These are phyloP conservation scores for Helicoverpa armigera DNA, from an alignment of 1,140 invertebrate genomes.

Conservation along the genomic window DNA sequence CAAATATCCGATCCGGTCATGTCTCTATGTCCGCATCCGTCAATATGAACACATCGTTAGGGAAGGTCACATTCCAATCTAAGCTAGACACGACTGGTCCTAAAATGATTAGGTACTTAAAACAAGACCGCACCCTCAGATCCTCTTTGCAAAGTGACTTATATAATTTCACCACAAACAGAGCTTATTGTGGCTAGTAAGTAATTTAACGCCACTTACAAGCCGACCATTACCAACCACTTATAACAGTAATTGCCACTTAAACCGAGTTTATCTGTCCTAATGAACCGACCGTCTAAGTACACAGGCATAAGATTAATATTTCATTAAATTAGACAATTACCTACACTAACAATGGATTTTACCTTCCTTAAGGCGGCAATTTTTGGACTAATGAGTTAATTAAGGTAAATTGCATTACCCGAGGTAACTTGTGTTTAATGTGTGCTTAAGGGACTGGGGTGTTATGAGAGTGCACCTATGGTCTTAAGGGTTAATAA, in stretches of 20 bases:
- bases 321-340: constrained; percentile 51
- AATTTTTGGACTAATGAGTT: constrained; percentile 52
- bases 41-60: too few relatives aligned
- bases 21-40: too few relatives aligned
- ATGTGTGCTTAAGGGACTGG: constrained; percentile 33
- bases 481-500: constrained; percentile 38
- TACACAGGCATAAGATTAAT: constrained; percentile 40
- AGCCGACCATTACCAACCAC: neutral
- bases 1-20: too few relatives aligned
- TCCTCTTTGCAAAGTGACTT: too few relatives aligned
- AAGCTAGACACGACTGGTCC: too few relatives aligned
- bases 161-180: too few relatives aligned
- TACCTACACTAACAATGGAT: constrained; percentile 44
- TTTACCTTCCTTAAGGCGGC: constrained; percentile 5
- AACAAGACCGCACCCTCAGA: too few relatives aligned
- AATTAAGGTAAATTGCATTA: constrained; percentile 50
- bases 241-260: constrained; percentile 10
- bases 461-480: constrained; percentile 42
- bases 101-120: too few relatives aligned
- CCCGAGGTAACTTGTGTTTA: constrained; percentile 36
- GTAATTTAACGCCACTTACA: neutral
- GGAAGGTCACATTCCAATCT: too few relatives aligned
- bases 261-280: neutral
- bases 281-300: constrained; percentile 24
- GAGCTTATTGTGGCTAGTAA: too few relatives aligned